These are phyloP conservation scores for Cyclargus thomasi DNA, from an alignment of 1,140 invertebrate genomes.

Conservation along the genomic window DNA sequence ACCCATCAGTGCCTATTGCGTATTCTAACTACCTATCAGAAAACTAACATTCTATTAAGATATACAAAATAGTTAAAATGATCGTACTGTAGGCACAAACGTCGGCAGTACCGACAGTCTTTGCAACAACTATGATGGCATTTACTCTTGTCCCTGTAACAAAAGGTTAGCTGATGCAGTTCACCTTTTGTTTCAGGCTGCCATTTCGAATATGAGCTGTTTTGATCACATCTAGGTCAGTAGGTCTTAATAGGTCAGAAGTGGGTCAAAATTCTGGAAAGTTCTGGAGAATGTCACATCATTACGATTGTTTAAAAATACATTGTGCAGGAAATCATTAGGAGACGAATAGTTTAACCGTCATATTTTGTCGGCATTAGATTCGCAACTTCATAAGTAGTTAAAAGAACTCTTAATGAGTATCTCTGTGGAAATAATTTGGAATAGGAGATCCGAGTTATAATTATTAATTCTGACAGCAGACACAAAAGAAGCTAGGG, in stretches of 20 bases:
- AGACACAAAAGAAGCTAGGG: no score
- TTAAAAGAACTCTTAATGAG: no score
- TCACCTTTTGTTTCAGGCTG: conserved; percentile 9
- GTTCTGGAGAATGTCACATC: neutral
- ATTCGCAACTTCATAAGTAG: no score
- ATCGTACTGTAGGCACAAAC: neutral
- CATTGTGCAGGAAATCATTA: neutral
- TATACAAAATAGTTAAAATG: no score
- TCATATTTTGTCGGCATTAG: no score
- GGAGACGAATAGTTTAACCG: no score
- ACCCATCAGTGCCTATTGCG: no score
- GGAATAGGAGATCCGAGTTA: no score
- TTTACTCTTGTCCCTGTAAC: neutral
- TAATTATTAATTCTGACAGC: no score
- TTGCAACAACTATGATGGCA: neutral
- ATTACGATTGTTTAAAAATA: neutral
- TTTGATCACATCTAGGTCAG: conserved; percentile 10
- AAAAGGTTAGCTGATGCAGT: conserved; percentile 14
- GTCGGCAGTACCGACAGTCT: neutral
- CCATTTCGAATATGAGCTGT: conserved; percentile 6
- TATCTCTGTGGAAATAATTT: no score
- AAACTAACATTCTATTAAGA: no score
- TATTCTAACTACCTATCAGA: no score
- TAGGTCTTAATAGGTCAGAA: conserved; percentile 2
- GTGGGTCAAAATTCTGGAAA: neutral